Percentiles rank a stretch among this genome's conserved stretches.
phyloP scores from a whole-genome alignment of 2,113 vertebrate genomes.

The Osmerus eperlanus region DNA sequence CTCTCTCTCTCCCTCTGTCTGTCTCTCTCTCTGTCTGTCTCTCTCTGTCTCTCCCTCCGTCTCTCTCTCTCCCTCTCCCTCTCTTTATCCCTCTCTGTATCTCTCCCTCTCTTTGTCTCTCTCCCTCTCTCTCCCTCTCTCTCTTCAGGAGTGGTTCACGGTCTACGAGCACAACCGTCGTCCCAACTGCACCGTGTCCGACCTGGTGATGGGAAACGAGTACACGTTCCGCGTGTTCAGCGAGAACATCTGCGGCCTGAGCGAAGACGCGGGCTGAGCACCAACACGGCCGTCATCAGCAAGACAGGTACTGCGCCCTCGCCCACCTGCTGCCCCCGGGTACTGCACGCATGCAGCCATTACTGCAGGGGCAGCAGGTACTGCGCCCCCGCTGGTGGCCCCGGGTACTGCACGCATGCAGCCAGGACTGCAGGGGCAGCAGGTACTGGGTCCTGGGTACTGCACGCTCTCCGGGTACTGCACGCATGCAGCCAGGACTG shows the following conservation, averaged over 20 bases:
- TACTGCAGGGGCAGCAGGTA: no score
- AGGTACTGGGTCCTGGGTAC: no score
- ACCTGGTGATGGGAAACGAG: slow-evolving; percentile 89
- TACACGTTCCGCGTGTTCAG: slow-evolving; percentile 83
- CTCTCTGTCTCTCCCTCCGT: no score
- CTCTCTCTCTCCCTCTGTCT: no score
- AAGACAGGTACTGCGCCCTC: slow-evolving; percentile 74
- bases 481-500: no score
- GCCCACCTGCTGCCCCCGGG: no score
- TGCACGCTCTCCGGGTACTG: no score
- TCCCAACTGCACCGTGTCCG: slow-evolving; percentile 80
- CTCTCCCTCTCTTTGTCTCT: background rate
- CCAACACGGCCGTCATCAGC: slow-evolving; percentile 81
- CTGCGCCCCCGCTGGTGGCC: no score
- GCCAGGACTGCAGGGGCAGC: no score
- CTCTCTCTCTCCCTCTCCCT: background rate
- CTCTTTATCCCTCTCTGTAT: background rate
- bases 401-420: no score
- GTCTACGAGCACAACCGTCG: slow-evolving; percentile 83
- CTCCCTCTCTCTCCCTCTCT: background rate
- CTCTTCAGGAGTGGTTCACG: slow-evolving; percentile 84
- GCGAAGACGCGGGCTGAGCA: slow-evolving; percentile 76
- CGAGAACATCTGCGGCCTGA: slow-evolving; percentile 86
- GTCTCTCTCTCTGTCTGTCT: background rate
- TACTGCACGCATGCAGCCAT: no score